Evolutionary conservation across 2,113 vertebrate genomes (phyloP), one percentile per base, ranked within the genome.

Genomic region (Salminus brasiliensis): DNA sequence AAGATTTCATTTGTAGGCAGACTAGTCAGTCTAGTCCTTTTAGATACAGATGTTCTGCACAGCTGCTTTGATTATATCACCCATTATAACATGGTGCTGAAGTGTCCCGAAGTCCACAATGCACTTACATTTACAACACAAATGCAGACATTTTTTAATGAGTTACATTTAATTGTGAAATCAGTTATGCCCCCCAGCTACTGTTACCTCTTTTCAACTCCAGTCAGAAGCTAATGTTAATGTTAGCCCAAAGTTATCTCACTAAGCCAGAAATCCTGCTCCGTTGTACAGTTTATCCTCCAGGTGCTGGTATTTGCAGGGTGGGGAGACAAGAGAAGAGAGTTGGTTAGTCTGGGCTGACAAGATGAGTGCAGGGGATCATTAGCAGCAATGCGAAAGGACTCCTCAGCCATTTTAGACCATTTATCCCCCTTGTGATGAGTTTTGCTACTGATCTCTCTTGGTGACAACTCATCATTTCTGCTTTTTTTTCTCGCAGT

Each of bases 391-490:
- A 49, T 62, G 73, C 72, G 59, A 80, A n/a, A 76, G 66, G 68
- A 62, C 62, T 41, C 74, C 36, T 4, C 59, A 62, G 34, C 68
- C 70, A 81, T 80, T 75, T 84, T 82, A 80, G 52, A 79, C 52
- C 75, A 86, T 80, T 79, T 73, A 87, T 90, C 78, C 66, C 78
- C 41, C 78, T 73, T 70, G 36, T 82, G 83, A 86, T 86, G 84
- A 86, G 84, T 88, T 86, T 85, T 34, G 72, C 76, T 70, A 34
- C 78, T 83, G 76, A 74, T 81, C 70, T 55, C 74, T 34, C 52
- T 74, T 74, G 82, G 84, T 88, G 83, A 85, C 76, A 86, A 78
- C 80, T 88, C 82, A 90, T 91, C 87, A 66, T 77, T 84, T 66
- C 67, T 71, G 70, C 74, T 73, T 66, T 81, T 80, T 74, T 73